Percentiles rank a stretch among this genome's conserved stretches.
These are phyloP conservation scores for Pseudanteris insignis DNA, from an alignment of 2,888 invertebrate genomes.

Conservation along the genomic window DNA sequence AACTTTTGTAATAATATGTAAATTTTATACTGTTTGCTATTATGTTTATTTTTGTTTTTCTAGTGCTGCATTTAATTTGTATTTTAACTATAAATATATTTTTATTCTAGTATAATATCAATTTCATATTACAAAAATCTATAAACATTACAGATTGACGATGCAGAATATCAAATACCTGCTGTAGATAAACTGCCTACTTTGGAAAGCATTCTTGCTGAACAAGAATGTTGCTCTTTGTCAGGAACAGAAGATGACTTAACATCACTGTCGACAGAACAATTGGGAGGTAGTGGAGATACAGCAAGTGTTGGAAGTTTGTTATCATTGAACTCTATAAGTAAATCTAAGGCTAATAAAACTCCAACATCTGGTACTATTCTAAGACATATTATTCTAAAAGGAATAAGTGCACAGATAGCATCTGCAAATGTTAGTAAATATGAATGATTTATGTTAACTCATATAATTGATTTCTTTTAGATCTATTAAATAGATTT, in stretches of 20 bases:
- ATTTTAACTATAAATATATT: no score
- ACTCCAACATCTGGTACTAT: slow-evolving; percentile 71
- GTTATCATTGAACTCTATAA: slow-evolving; percentile 65
- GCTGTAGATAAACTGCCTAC: slow-evolving; percentile 80
- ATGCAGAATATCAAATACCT: slow-evolving; percentile 82
- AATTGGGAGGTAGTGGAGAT: slow-evolving; percentile 66
- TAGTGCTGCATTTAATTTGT: no score
- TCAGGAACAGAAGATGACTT: slow-evolving; percentile 68
- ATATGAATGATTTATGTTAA: no score
- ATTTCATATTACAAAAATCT: no score
- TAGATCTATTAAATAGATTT: no score
- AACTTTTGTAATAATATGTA: no score
- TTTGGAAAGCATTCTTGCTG: slow-evolving; percentile 83
- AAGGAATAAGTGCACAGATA: slow-evolving; percentile 89
- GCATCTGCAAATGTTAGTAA: slow-evolving; percentile 81
- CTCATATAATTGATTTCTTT: no score
- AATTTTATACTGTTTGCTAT: no score
- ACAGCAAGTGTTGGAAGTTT: slow-evolving; percentile 69
- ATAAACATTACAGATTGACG: slow-evolving; percentile 74
- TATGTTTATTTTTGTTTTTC: no score
- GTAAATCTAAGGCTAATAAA: slow-evolving; percentile 63
- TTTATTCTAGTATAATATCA: no score
- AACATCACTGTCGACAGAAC: slow-evolving; percentile 54
- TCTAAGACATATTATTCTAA: slow-evolving; percentile 81
- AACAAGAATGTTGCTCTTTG: slow-evolving; percentile 75